phyloP scores from a whole-genome alignment of 2,113 vertebrate species.

The Hydropotes inermis region DNA sequence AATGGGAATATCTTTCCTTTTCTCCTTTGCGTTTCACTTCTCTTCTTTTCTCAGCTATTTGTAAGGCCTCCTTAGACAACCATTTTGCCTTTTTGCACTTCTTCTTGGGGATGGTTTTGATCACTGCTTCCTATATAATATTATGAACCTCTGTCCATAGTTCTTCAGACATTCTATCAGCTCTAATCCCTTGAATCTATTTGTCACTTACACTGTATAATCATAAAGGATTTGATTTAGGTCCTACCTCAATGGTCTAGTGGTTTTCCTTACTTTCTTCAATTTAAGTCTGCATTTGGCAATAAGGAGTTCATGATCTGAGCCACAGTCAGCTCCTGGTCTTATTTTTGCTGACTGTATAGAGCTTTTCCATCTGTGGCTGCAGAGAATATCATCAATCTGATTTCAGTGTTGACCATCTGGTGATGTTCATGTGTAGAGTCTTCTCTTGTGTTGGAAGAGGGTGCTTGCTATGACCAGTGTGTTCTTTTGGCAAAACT shows the following conservation, averaged over 20 bases:
- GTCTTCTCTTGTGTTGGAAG: not conserved
- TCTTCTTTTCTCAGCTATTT: not conserved
- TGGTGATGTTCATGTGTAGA: not conserved
- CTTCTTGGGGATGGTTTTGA: not conserved
- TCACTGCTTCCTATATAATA: not conserved
- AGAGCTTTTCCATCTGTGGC: not conserved
- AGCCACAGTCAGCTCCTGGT: not conserved
- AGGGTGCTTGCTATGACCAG: not conserved
- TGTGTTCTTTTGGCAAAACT: not conserved
- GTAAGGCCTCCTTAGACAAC: not conserved
- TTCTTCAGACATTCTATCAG: not conserved
- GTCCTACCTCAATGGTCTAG: not conserved
- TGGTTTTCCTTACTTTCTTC: not conserved
- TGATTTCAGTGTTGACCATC: accelerated
- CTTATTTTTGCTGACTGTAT: not conserved
- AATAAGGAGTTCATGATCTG: not conserved
- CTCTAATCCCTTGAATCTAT: not conserved
- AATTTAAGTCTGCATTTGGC: not conserved
- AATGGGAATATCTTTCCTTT: not conserved
- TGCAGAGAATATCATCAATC: not conserved
- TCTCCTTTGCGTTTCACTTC: not conserved
- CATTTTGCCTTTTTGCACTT: not conserved
- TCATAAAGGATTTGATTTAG: not conserved
- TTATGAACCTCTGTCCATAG: not conserved
- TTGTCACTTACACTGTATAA: not conserved